A percentile compares a stretch with the other conserved stretches of the same genome.
Evolutionary conservation across 2,888 invertebrate species (phyloP).

Genomic region (Hypomecis atomaria): DNA sequence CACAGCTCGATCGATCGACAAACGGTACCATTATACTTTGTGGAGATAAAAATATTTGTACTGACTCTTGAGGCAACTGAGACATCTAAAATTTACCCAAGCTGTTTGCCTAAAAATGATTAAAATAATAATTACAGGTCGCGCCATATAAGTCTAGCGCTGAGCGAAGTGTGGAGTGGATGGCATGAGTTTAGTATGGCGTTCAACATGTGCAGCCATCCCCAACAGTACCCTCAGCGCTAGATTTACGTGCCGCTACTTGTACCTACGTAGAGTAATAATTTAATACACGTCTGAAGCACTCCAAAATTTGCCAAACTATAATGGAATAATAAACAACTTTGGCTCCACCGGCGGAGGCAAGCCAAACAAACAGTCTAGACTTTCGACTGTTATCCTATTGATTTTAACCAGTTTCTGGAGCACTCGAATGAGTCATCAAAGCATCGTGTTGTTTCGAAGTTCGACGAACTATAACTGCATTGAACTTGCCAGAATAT

Average conservation of each 20-base stretch:
- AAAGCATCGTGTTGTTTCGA: slow-evolving; percentile 13
- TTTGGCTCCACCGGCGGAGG: not conserved
- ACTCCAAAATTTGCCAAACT: not conserved
- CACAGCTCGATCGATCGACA: slow-evolving; percentile 8
- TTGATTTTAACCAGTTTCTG: slow-evolving; percentile 27
- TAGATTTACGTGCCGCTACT: no score
- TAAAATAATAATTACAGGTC: not conserved
- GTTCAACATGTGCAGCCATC: no score
- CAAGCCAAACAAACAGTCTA: slow-evolving; percentile 17
- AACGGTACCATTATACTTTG: slow-evolving; percentile 3
- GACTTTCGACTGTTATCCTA: slow-evolving; percentile 11
- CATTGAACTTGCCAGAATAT: slow-evolving; percentile 22
- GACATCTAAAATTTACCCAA: no score
- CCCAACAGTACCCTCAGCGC: no score
- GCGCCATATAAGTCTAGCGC: no score
- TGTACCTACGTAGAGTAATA: not conserved
- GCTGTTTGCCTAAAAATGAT: no score
- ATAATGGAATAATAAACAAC: slow-evolving; percentile 13
- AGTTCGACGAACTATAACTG: slow-evolving; percentile 29
- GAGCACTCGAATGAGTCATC: slow-evolving; percentile 21
- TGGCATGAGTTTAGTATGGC: no score
- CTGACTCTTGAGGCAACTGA: not conserved
- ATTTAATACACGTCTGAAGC: not conserved
- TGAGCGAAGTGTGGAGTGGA: no score
- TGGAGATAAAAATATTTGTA: not conserved